Evolutionary conservation across 1,140 invertebrate genomes (phyloP), one percentile per base, ranked within the genome.

Genomic region (Macrocentrus cingulum): DNA sequence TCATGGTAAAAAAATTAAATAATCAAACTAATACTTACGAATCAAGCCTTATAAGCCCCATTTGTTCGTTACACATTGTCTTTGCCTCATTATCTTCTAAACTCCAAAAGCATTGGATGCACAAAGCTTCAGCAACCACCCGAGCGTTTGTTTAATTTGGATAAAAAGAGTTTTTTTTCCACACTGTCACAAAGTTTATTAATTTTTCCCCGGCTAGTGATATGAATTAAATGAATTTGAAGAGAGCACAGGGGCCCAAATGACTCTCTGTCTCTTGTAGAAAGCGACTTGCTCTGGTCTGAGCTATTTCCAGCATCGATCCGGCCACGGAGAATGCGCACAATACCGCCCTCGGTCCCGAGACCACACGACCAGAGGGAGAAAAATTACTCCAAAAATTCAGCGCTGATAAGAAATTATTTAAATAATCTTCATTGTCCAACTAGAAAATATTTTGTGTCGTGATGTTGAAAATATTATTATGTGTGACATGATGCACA

Each of bases 41-140:
- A 74, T 75, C 62, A 62, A 72, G 74, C 72, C 72, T 75, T 73
- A 74, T 76, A 68, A 75, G 75, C 71, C 69, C 71, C 72, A 66
- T 75, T 65, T 68, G 60, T 72, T 64, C 50, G 66, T 59, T 61
- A 64, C 64, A 70, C 74, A 69, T 71, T 78, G 63, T 66, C 66
- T 74, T 63, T 64, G 67, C 68, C 66, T 77, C 71, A 73, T 77
- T 60, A 71, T 77, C 63, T 61, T 68, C 63, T 49, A 22, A 54
- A 37, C 50, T 20, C 11, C 20, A 56, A 29, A 29, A 53, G 20
- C 56, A 62, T 62, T 54, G 16, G 54, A 53, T 56, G n/a, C 25
- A 19, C 25, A 11, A 9, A 48, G 53, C 15, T 13, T 50, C 6
- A 13, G 11, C 9, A 4, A 13, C 18, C 34, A 20, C 18, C 13